These are phyloP conservation scores for Euthynnus affinis DNA, from an alignment of 2,797 vertebrate species.

Conservation along the genomic window DNA sequence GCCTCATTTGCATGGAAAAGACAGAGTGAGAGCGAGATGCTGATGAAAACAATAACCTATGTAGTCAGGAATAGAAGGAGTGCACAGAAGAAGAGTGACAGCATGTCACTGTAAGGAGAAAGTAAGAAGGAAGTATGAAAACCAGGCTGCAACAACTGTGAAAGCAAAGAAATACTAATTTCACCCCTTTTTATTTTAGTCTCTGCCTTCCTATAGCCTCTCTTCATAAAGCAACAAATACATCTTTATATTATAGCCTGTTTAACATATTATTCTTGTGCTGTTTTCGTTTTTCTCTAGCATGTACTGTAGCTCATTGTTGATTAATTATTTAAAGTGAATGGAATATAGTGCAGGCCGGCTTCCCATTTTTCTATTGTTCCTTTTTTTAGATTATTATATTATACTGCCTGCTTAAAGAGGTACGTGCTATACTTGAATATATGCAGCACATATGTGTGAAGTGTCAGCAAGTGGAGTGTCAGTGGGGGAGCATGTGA, in stretches of 20 bases:
- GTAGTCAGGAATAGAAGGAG: slow-evolving; percentile 11
- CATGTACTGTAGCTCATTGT: slow-evolving; percentile 11
- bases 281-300: slow-evolving; percentile 24
- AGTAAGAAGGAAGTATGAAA: neutral
- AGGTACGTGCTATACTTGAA: neutral
- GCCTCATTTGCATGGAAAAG: slow-evolving; percentile 35
- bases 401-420: neutral
- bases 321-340: slow-evolving; percentile 50
- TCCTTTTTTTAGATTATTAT: slow-evolving; percentile 16
- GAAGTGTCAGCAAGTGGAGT: neutral
- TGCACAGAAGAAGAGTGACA: slow-evolving; percentile 12
- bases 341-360: slow-evolving; percentile 9
- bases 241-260: neutral
- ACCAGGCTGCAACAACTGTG: slow-evolving; percentile 16
- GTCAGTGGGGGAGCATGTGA: neutral
- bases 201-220: neutral
- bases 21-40: neutral
- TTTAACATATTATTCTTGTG: slow-evolving; percentile 34
- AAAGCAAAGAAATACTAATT: neutral
- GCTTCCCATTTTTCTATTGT: slow-evolving; percentile 15
- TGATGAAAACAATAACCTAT: slow-evolving; percentile 44
- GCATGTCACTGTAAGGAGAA: slow-evolving; percentile 12
- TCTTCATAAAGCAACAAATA: slow-evolving; percentile 10
- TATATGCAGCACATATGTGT: neutral
- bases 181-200: neutral